Evolutionary conservation across 2,888 invertebrate genomes (phyloP).

Genomic region (Steinernema hermaphroditum): DNA sequence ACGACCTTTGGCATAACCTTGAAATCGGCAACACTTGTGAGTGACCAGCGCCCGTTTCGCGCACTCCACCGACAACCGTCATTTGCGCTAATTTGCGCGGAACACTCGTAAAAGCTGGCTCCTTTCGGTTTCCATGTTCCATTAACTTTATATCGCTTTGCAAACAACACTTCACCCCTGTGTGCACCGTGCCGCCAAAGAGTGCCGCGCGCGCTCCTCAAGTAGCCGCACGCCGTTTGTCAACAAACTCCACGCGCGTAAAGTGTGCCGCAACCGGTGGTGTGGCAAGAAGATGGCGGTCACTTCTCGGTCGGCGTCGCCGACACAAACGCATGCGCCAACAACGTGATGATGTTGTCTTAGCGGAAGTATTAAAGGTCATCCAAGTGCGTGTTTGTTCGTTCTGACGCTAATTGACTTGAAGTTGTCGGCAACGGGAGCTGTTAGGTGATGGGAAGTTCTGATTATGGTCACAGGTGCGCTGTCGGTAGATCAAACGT

Average conservation of each 20-base stretch:
- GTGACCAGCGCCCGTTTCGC: conserved; percentile 9
- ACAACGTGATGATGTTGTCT: conserved; percentile 23
- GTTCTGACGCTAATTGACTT: neutral
- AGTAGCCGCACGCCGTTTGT: conserved; percentile 26
- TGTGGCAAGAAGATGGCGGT: conserved; percentile 24
- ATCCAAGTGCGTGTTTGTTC: conserved; percentile 19
- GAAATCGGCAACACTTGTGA: neutral
- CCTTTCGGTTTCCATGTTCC: conserved; percentile 30
- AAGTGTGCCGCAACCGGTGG: conserved; percentile 7
- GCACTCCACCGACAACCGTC: conserved; percentile 19
- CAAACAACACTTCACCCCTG: conserved; percentile 19
- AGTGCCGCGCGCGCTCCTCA: neutral
- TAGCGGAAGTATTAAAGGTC: conserved; percentile 29
- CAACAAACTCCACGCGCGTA: conserved; percentile 5
- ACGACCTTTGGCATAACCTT: too few relatives aligned
- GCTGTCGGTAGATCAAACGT: too few relatives aligned
- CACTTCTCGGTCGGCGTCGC: neutral
- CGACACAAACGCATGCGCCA: conserved; percentile 23
- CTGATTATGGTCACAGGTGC: too few relatives aligned
- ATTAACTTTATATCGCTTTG: conserved; percentile 30
- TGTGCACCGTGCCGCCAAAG: conserved; percentile 12
- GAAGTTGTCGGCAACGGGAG: neutral
- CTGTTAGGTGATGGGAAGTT: neutral
- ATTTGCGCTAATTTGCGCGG: conserved; percentile 22
- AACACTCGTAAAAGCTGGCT: conserved; percentile 13